phyloP scores from a whole-genome alignment of 2,888 invertebrate genomes.

The Hirtodrosophila cameraria region DNA sequence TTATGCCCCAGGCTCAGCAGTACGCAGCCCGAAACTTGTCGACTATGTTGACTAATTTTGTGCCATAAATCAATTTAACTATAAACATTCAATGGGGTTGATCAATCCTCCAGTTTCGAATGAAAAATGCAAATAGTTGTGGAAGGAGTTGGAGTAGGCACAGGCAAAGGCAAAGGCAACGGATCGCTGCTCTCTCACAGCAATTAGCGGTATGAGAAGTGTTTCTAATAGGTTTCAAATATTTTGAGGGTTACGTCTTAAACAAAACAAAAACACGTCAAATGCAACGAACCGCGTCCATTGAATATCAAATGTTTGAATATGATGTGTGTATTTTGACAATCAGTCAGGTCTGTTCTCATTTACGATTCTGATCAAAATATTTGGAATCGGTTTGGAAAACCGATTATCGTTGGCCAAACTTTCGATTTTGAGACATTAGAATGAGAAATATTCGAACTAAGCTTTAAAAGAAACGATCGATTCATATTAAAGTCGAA shows the following conservation, averaged over 20 bases:
- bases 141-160: no score
- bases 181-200: conserved; percentile 51
- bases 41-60: conserved; percentile 75
- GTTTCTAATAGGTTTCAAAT: conserved; percentile 32
- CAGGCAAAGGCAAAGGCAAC: background rate
- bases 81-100: conserved; percentile 59
- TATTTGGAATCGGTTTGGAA: no score
- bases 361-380: no score
- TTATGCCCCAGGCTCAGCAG: conserved; percentile 62
- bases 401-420: no score
- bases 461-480: no score
- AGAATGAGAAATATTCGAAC: no score
- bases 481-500: no score
- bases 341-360: no score
- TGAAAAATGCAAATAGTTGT: conserved; percentile 55
- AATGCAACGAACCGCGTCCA: conserved; percentile 19
- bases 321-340: background rate
- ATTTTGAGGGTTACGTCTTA: background rate
- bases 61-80: conserved; percentile 73
- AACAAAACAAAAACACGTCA: conserved; percentile 15
- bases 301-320: conserved; percentile 2
- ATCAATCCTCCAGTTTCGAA: conserved; percentile 59
- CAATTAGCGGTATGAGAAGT: conserved; percentile 58
- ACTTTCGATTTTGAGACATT: no score
- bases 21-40: conserved; percentile 49